A percentile compares a stretch with the other conserved stretches of the same genome.
Conservation (phyloP, 2,888 invertebrate genomes). For the Pseudoips prasinana region DNA sequence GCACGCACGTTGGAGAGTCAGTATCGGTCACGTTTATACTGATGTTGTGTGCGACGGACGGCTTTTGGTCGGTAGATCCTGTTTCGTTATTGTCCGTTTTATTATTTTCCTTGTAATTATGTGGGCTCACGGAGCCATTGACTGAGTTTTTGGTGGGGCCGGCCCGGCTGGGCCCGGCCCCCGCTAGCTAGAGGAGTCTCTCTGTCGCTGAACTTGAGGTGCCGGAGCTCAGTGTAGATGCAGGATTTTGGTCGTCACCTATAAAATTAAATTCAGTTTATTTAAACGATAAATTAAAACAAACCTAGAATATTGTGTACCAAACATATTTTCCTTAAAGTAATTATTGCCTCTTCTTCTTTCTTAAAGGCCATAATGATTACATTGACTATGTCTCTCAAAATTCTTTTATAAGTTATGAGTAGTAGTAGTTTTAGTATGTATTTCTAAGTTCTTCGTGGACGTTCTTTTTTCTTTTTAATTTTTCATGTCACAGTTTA, state of each 20-base stretch:
- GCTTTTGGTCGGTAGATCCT: conserved; percentile 31
- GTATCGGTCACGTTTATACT: conserved; percentile 73
- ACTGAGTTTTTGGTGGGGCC: conserved; percentile 72
- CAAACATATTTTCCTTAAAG: too few species aligned
- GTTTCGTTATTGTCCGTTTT: conserved; percentile 44
- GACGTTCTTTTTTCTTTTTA: too few species aligned
- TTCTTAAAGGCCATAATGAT: too few species aligned
- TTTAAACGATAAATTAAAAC: neutral
- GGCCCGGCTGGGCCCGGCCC: conserved; percentile 83
- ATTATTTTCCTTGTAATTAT: conserved; percentile 41
- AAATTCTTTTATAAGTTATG: too few species aligned
- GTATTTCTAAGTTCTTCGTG: too few species aligned
- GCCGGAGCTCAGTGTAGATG: conserved; percentile 83
- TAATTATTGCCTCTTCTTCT: too few species aligned
- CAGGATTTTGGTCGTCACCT: conserved; percentile 81
- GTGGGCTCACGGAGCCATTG: conserved; percentile 50
- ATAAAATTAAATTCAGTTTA: too few species aligned
- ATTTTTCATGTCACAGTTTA: too few species aligned
- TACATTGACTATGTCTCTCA: too few species aligned
- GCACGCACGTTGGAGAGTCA: conserved; percentile 64
- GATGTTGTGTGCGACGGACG: conserved; percentile 53
- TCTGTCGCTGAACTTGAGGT: conserved; percentile 88
- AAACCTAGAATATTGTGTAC: too few species aligned
- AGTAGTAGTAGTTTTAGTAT: too few species aligned
- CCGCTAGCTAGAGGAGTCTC: conserved; percentile 89